These are phyloP conservation scores for Microctonus brassicae DNA, from an alignment of 2,888 invertebrate genomes.

Conservation along the genomic window DNA sequence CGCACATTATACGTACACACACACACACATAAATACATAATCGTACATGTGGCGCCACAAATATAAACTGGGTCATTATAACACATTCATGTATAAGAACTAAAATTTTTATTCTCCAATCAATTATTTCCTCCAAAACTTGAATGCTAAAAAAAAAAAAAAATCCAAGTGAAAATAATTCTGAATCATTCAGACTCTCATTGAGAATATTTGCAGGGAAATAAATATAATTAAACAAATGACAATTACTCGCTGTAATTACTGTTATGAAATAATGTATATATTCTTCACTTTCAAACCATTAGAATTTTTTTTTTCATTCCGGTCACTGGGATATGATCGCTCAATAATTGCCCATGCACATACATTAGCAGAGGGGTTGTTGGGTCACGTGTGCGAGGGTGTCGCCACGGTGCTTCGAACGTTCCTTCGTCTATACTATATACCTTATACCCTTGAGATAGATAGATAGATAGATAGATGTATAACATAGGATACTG, in stretches of 20 bases:
- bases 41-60: neutral
- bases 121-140: no score
- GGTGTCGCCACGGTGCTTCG: neutral
- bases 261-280: no score
- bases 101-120: no score
- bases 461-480: neutral
- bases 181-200: no score
- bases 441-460: neutral
- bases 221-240: no score
- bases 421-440: neutral
- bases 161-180: neutral
- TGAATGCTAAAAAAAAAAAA: neutral
- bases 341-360: neutral
- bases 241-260: no score
- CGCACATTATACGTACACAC: no score
- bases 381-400: slow-evolving; percentile 9
- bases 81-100: no score
- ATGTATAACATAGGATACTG: no score
- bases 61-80: slow-evolving; percentile 7
- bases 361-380: neutral
- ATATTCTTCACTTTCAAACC: neutral
- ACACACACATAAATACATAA: no score
- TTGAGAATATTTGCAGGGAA: no score
- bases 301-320: neutral
- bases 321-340: neutral